Conservation (phyloP, 1,140 invertebrate species). For the Aleiodes sp. region DNA sequence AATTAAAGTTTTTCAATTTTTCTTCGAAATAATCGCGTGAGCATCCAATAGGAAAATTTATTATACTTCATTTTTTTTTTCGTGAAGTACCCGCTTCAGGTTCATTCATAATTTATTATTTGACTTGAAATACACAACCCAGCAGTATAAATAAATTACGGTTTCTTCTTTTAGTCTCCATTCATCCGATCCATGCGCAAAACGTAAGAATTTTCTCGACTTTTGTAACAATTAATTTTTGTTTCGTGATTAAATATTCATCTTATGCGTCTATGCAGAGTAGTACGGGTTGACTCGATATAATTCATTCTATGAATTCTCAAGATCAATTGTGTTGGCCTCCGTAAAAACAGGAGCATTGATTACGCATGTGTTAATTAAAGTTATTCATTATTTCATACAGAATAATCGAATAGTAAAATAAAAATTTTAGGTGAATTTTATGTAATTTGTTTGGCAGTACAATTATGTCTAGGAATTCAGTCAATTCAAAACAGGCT, state of each 20-base stretch:
- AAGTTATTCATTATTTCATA: too few relatives aligned
- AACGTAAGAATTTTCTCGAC: background rate
- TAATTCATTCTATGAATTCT: constrained; percentile 26
- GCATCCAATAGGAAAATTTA: constrained; percentile 44
- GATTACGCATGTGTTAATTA: too few relatives aligned
- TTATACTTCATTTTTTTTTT: constrained; percentile 41
- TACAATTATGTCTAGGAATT: constrained; percentile 5
- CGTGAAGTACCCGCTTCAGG: constrained; percentile 8
- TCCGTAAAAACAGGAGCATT: constrained; percentile 30
- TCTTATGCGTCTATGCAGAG: constrained; percentile 25
- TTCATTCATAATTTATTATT: constrained; percentile 4
- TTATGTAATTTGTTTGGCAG: background rate
- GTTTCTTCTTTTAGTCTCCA: constrained; percentile 15
- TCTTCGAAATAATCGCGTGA: too few relatives aligned
- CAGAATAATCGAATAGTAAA: background rate
- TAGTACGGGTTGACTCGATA: constrained; percentile 39
- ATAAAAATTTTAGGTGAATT: background rate
- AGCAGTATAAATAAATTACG: constrained; percentile 5
- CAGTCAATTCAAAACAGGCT: background rate
- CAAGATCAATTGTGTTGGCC: constrained; percentile 32
- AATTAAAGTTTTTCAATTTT: too few relatives aligned
- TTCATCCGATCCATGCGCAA: background rate
- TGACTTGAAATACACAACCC: constrained; percentile 42
- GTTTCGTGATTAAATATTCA: constrained; percentile 30
- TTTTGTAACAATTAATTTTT: constrained; percentile 18